Base-by-base conservation (phyloP, 2,888 invertebrate species). In the Rhagonycha lutea region DNA sequence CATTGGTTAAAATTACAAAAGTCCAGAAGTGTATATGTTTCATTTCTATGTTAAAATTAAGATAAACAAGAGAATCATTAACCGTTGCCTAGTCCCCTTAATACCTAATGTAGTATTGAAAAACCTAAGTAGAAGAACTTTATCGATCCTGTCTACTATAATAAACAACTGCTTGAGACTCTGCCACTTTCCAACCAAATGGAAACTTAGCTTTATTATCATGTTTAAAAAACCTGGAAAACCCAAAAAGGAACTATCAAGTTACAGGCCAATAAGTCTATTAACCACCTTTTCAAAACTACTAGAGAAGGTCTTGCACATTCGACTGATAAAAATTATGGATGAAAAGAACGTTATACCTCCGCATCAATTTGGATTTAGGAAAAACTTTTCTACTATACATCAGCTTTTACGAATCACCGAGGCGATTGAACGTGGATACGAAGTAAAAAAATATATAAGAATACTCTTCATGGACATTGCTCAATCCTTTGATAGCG, bases 401-500 rank as follows among this genome's bases (percentile, higher is more conserved):
- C 10, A 83, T 83, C 2, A 72, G 18, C 68, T 72, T 14, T 65
- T 47, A 67, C 68, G 80, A 74, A 79, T 85, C n/a, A 78, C 71
- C 12, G 76, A 82, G 70, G n/a, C 72, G 8, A 80, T 83, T 12
- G 63, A 77, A 14, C 14, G 26, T 2, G 63, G 47, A 29, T 63
- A 62, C n/a, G 63, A 71, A 71, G 65, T 77, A 8, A 79, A 80
- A 29, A 74, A 80, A 63, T 77, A 74, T 8, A 83, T 82, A 10
- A 68, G 68, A 4, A 47, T 14, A n/a, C 24, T 61, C 24, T 72
- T 72, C 8, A 75, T 86, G 0, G 84, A 85, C 68, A 76, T 84
- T 4, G 81, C 82, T 63, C 80, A 82, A 71, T 83, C 83, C 0
- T 85, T 85, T n/a, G 83, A 85, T 72, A 77, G 80, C 5, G 82